Evolutionary conservation across 1,140 invertebrate species (phyloP), one percentile per base, ranked within the genome.

Genomic region (Drosophila insularis): DNA sequence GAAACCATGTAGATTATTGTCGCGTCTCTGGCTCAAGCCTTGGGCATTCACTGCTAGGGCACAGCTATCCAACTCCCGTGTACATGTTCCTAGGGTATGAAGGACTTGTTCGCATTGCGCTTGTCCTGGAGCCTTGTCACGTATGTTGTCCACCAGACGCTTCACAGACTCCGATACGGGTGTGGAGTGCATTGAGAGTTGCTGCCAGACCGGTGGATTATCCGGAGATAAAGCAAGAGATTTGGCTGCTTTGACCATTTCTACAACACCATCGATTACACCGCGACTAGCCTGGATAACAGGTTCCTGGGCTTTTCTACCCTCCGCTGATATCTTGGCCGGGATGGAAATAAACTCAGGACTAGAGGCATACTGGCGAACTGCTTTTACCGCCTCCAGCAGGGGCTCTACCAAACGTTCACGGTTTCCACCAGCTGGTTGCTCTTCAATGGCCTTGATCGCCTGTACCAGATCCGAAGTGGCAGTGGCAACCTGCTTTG

Each of bases 151-250:
- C 0, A 98, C 97, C 2, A 99, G 93, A 11, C 95, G 95, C 92
- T 99, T 99, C 75, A 99, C 99, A 0, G 98, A 97, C 90, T 99
- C 98, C 13, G 98, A 99, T 0, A 99, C 98, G 78, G 95, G 96
- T 92, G 98, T 98, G 81, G 97, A 98, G 92, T 99, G 97, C 80
- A 95, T 96, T 0, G 98, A 98, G 59, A 99, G 94, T 43, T 96
- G 93, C 90, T 98, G 98, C 97, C 98, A 99, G 4, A 97, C 97
- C 2, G 96, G 94, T 1, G 98, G 97, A 93, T 99, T 98, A 74
- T 96, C 96, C 0, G 98, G 97, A 67, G 96, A 95, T 0, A 98
- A 94, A 2, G 97, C 97, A 23, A 99, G 92, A 63, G 95, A 96
- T 91, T 98, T 98, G 0, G 98, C 98, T 0, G 98, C 95, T 75